Base-by-base conservation (phyloP, 2,888 invertebrate genomes). In the Myopa tessellatipennis region DNA sequence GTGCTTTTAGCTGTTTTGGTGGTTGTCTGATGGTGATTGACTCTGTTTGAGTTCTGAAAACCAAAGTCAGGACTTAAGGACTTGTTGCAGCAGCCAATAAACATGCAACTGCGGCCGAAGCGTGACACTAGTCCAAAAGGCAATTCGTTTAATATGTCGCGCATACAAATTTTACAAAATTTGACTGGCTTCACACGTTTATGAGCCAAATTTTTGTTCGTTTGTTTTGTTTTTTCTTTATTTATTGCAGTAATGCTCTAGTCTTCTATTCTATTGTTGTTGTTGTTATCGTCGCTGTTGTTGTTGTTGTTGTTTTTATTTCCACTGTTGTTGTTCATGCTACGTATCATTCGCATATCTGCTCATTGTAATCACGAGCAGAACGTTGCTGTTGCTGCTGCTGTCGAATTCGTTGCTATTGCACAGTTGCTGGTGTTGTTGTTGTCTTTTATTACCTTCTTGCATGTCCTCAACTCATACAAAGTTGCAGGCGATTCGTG, bases 271-370 rank as follows among this genome's bases (percentile, higher is more conserved):
- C 38, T 58, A 72, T 60, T 50, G 40, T 18, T 45, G 63, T 18
- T 34, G 55, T 34, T 50, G 36, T 50, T 77, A 73, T 72, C 75
- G 76, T 18, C 26, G 7, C 34, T 52, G 70, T 55, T 70, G n/a
- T 65, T 73, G 72, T 76, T 78, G 71, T 63, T 74, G 71, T 65
- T 52, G 65, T 5, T 61, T n/a, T 77, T 18, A 69, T 68, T 67
- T 26, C 26, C 26, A 26, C 26, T 77, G 73, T 69, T 73, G 77
- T 38, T n/a, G 45, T 61, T 63, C 73, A 78, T 77, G 79, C 80
- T 77, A 77, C 45, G 10, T 45, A 6, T 81, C 77, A 78, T 80
- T 78, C 77, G 74, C 76, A 77, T 78, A 79, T 76, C 79, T 73
- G 69, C 76, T 71, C 70, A 60, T 26, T n/a, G 34, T 5, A 70